Evolutionary conservation across 53 echinoderm and acorn worm species (phyloP).

Genomic region (Actinopyga echinites): DNA sequence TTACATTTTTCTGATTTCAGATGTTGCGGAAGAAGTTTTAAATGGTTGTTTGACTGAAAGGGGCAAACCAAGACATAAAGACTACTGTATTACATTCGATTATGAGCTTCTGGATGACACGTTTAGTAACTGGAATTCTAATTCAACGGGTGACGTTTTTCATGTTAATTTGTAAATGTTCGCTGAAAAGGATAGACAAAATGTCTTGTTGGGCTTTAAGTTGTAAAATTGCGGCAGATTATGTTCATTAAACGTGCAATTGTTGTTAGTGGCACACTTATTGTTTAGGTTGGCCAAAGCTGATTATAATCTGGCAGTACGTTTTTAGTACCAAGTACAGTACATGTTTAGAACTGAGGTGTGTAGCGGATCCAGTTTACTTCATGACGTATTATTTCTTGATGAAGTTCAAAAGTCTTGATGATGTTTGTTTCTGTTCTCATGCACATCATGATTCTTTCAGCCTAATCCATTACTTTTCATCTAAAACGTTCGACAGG

Average conservation of each 20-base stretch:
- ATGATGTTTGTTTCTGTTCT: no score
- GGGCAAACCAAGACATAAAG: conserved; percentile 61
- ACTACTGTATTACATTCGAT: conserved; percentile 87
- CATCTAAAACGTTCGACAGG: no score
- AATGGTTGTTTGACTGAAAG: conserved; percentile 76
- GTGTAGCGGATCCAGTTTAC: no score
- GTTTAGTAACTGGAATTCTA: conserved; percentile 77
- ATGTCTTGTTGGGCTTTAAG: background rate
- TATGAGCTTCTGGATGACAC: conserved; percentile 94
- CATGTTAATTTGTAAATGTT: background rate
- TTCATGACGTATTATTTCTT: no score
- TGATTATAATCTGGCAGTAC: no score
- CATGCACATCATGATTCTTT: no score
- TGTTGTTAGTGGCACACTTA: no score
- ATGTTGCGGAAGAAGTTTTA: conserved; percentile 82
- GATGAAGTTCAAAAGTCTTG: no score
- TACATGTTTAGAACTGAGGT: no score
- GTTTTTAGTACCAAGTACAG: no score
- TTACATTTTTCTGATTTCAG: conserved; percentile 6
- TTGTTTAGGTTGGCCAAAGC: no score
- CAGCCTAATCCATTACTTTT: no score
- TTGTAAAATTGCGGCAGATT: background rate
- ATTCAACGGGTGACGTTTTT: background rate
- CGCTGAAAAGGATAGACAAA: background rate
- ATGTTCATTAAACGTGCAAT: background rate